Evolutionary conservation across 1,140 invertebrate genomes (phyloP), one percentile per base, ranked within the genome.

Genomic region (Drepana arcuata): DNA sequence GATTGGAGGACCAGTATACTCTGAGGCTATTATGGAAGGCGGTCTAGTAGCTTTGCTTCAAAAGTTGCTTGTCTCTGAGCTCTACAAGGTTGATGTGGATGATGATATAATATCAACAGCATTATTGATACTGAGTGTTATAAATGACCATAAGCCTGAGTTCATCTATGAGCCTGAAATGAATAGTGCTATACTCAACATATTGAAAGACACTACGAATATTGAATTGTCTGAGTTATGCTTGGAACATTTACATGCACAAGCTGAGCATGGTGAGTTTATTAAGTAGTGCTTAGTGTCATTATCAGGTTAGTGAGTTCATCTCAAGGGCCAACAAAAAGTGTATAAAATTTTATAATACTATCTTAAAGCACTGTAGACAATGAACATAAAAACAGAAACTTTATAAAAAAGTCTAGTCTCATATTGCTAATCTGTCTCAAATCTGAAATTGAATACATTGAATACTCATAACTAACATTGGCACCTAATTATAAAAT

Each of bases 151-250:
- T 60, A 75, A 84, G 28, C 78, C 86, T 16, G 87, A 89, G 62
- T 51, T 86, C 10, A 63, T 85, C 50, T 86, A 88, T 46, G 79
- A 83, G 14, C 75, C 86, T 15, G 66, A 85, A 7, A 53, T 91
- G 0, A 89, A 89, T 41, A 78, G 80, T 25, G 60, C 83, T 11
- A 68, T 91, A 4, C 84, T 89, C 1, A 84, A 88, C 35, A 85
- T 91, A 14, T 67, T 92, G 41, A 86, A 85, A 41, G 79, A 85
- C 23, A 88, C 89, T 1, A 84, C 82, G 26, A 88, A 87, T 55
- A 83, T 88, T 0, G 91, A 92, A 53, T 84, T 92, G 31, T 90
- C 88, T 7, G 90, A 92, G 63, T 77, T 92, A 56, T 92, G 90
- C 64, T 71, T 94, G n/a, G 91, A 93, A 60, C 83, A 92, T 38